Percentiles rank a stretch among this genome's conserved stretches.
Conservation (phyloP, 1,140 invertebrate species). For the Eulimnadia texana region DNA sequence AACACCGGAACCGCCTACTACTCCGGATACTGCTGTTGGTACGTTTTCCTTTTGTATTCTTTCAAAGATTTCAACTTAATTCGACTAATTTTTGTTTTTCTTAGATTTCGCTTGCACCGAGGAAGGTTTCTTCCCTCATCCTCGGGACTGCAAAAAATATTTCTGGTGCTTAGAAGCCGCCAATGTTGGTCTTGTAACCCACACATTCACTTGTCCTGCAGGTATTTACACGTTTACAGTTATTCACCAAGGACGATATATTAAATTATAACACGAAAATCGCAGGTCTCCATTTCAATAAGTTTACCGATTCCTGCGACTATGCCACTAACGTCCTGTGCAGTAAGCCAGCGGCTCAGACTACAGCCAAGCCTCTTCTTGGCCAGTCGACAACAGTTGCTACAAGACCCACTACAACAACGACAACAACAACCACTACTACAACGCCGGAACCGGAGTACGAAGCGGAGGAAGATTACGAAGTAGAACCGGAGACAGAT, state of each 20-base stretch:
- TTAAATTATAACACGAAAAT: conserved; percentile 1
- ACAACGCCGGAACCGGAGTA: conserved; percentile 22
- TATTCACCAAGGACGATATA: no score
- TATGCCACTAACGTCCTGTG: conserved; percentile 77
- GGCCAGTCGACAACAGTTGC: conserved; percentile 25
- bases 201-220: conserved; percentile 85
- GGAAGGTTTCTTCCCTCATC: conserved; percentile 87
- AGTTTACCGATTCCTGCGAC: conserved; percentile 78
- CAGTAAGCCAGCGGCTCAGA: conserved; percentile 23
- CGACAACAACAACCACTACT: conserved; percentile 27
- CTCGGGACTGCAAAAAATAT: conserved; percentile 83
- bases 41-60: conserved; percentile 20
- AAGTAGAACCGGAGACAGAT: conserved; percentile 28
- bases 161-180: conserved; percentile 87
- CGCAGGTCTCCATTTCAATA: conserved; percentile 75
- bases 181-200: conserved; percentile 72
- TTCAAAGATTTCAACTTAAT: no score
- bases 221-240: no score
- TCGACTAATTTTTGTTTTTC: conserved; percentile 21
- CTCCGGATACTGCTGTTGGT: conserved; percentile 73
- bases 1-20: conserved; percentile 73
- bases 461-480: conserved; percentile 26
- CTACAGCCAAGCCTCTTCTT: conserved; percentile 18
- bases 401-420: conserved; percentile 35
- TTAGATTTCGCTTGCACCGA: conserved; percentile 78